Base-by-base conservation (phyloP, 2,113 vertebrate genomes). In the Passer montanus region DNA sequence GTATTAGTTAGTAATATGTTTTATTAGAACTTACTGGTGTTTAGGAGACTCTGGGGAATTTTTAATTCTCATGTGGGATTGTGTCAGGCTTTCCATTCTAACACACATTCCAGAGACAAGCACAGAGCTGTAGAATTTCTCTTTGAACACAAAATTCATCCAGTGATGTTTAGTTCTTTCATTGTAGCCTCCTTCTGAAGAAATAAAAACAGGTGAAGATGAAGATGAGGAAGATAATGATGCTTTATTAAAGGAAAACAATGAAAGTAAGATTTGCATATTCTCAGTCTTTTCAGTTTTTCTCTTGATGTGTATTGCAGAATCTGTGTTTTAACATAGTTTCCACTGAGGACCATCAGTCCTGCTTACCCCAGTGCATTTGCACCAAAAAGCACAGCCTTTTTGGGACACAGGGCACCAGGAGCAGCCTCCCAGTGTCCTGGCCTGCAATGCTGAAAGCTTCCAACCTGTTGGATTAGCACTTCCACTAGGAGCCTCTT, bases 121-220 rank as follows among this genome's bases (percentile, higher is more conserved):
- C 69, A 47, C 26, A 60, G 47, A 87, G 43, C 63, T 89, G 37
- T 75, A 72, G 74, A 89, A 55, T 95, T 87, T 73, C 49, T 93
- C 58, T 63, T 92, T 33, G 64, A 84, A 58, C 27, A 62, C 49
- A 81, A 70, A 84, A 83, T 84, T 72, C 81, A 75, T 69, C 67
- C 77, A 93, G 63, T 97, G 93, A 97, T 95, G 47, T 75, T 93
- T 37, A 73, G 91, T 93, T 97, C 94, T 96, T 78, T 97, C 94
- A 89, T 96, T 97, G 84, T 96, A 99, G 97, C 98, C 99, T 96
- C 99, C 99, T 19, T 99, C 99, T 88, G 99, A 99, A 98, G 99
- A 99, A 98, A 99, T 99, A 97, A 99, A 99, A 98, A 99, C 99
- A 19, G 99, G 99, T 47, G 99, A 99, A 95, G 99, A 99, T 92